Base-by-base conservation (phyloP, 2,888 invertebrate species). In the Eristalis arbustorum region DNA sequence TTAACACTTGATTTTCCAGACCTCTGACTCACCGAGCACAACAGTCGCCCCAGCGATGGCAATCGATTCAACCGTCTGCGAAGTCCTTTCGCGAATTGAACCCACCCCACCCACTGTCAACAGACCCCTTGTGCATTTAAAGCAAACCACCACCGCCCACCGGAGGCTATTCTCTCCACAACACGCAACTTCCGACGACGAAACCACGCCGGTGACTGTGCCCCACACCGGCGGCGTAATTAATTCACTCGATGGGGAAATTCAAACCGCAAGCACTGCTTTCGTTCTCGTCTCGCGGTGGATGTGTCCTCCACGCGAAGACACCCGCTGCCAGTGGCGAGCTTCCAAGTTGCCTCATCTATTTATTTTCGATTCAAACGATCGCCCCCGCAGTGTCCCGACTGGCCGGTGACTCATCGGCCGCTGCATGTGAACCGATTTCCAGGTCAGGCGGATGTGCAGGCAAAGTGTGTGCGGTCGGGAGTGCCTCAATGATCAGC, bases 111-210 rank as follows among this genome's bases (percentile, higher is more conserved):
- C 18, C 18, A 1, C 49, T 10, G 8, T 18, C 8, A 8, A 2
- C 2, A 1, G 25, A 25, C 25, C 49, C 18, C 8, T 49, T 49
- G 49, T 18, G 5, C 49, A 49, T 18, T 8, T 31, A 8, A 8
- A 8, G 10, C 49, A 8, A 18, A 18, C 18, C 49, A 37, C 37
- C 37, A 13, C 13, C 37, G 61, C 11, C 37, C 31, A 74, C 34
- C 18, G 31, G 69, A 64, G 34, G 10, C 11, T 25, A 76, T 80
- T 76, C 72, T 61, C 22, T 25, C 25, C n/a, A n/a, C n/a, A n/a
- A n/a, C 84, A 84, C 84, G 84, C 84, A 76, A 84, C 67, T 81
- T 84, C 76, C 81, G 84, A 76, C 81, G 81, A 81, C 72, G n/a
- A n/a, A n/a, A n/a, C n/a, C n/a, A n/a, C n/a, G n/a, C n/a, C n/a